Evolutionary conservation across 2,888 invertebrate genomes (phyloP).

Genomic region (Mesoligia furuncula): DNA sequence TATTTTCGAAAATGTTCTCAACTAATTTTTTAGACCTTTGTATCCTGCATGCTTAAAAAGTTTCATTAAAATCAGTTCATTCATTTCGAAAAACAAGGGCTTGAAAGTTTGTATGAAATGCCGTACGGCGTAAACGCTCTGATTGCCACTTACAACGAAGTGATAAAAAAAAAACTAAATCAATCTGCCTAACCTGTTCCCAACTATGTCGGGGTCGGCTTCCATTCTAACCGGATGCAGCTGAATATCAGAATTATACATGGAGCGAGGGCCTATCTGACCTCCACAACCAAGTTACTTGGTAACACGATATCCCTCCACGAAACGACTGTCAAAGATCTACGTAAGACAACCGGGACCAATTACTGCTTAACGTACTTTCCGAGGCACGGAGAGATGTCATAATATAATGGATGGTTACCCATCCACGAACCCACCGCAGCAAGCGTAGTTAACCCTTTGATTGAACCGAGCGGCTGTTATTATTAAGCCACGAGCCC

Average conservation of each 20-base stretch:
- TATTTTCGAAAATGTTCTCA: too few species aligned
- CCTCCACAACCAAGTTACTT: background rate
- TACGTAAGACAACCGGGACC: background rate
- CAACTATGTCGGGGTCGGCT: background rate
- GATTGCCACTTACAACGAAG: constrained; percentile 19
- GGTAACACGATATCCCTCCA: background rate
- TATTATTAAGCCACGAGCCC: background rate
- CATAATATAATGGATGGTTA: background rate
- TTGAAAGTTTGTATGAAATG: too few species aligned
- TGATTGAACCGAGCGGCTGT: background rate
- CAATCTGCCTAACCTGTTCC: background rate
- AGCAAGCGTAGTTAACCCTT: background rate
- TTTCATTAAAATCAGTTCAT: too few species aligned
- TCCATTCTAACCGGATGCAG: background rate
- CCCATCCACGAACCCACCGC: background rate
- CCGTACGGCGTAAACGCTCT: background rate
- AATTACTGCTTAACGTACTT: background rate
- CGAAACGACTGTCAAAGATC: background rate
- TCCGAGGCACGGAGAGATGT: background rate
- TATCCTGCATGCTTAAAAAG: too few species aligned
- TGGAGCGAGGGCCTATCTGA: background rate
- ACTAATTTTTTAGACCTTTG: too few species aligned
- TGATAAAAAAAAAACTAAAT: background rate
- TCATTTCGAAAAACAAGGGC: too few species aligned
- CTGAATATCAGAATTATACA: background rate